These are phyloP conservation scores for Drosophila insularis DNA, from an alignment of 1,140 invertebrate species.

Conservation along the genomic window DNA sequence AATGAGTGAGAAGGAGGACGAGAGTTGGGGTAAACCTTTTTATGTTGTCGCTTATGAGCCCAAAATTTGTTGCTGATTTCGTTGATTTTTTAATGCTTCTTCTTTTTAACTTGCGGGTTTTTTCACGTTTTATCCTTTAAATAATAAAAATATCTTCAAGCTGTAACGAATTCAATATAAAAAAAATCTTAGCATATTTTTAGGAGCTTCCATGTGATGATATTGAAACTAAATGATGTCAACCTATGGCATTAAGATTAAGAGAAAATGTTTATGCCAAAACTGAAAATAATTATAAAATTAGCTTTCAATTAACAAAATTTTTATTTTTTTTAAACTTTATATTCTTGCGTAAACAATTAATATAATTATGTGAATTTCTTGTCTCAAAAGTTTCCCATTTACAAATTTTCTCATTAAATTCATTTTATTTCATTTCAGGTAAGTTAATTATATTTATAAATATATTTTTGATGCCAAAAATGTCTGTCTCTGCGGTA, in stretches of 20 bases:
- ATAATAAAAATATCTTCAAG: slow-evolving; percentile 5
- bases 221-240: too few species aligned
- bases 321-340: too few species aligned
- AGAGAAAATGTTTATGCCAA: too few species aligned
- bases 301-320: too few species aligned
- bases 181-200: slow-evolving; percentile 12
- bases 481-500: not conserved
- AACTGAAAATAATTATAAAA: too few species aligned
- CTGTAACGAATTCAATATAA: not conserved
- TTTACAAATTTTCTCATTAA: not conserved
- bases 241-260: too few species aligned
- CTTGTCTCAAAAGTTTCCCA: not conserved
- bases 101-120: slow-evolving; percentile 18
- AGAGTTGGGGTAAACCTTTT: slow-evolving; percentile 18
- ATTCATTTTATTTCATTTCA: slow-evolving; percentile 33
- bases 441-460: slow-evolving; percentile 40
- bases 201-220: not conserved
- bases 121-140: slow-evolving; percentile 3
- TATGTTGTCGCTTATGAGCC: slow-evolving; percentile 59
- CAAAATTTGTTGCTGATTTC: slow-evolving; percentile 66
- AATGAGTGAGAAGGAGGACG: not conserved
- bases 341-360: too few species aligned
- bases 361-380: too few species aligned
- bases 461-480: not conserved
- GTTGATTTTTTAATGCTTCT: slow-evolving; percentile 51